Base-by-base conservation (phyloP, 1,140 invertebrate species). In the Drosophila pachea region DNA sequence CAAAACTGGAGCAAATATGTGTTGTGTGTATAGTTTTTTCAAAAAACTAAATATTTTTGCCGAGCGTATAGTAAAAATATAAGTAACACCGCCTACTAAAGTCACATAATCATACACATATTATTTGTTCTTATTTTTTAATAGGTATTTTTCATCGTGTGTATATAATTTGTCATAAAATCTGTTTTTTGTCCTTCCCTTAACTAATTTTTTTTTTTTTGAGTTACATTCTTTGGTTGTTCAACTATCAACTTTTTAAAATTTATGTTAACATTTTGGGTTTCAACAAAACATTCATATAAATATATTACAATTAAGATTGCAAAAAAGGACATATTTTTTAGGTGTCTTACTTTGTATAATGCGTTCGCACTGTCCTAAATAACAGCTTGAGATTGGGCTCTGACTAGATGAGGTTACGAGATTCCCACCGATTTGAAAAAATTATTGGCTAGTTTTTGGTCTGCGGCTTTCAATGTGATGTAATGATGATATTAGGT, bases 161-260 rank as follows among this genome's bases (percentile, higher is more conserved):
- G 78, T 78, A 76, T 74, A 81, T 81, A 81, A 74, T 81, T 76
- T 74, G 45, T 76, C 63, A 78, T 73, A 84, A 78, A 84, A 84
- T 73, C 68, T 73, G n/a, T 35, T 61, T 54, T 72, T 61, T n/a
- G n/a, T n/a, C n/a, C n/a, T n/a, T n/a, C n/a, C n/a, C n/a, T n/a
- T n/a, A n/a, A n/a, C n/a, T 53, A 16, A 9, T 62, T 64, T 49
- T 4, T 48, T 66, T 69, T 67, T 29, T 77, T 81, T 62, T 66
- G 63, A 60, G 66, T 74, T 73, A 83, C 47, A 83, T 67, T 49
- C 45, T 66, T 78, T 75, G 62, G 70, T 73, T 68, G 50, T 66
- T 58, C 40, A 54, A 72, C 48, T 68, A 72, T 53, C 53, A 56
- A 65, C 50, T 69, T 76, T 76, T 65, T 70, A 76, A 86, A 81